Evolutionary conservation across 2,797 vertebrate species (phyloP), one percentile per base, ranked within the genome.

Genomic region (Enteromius argenteus): DNA sequence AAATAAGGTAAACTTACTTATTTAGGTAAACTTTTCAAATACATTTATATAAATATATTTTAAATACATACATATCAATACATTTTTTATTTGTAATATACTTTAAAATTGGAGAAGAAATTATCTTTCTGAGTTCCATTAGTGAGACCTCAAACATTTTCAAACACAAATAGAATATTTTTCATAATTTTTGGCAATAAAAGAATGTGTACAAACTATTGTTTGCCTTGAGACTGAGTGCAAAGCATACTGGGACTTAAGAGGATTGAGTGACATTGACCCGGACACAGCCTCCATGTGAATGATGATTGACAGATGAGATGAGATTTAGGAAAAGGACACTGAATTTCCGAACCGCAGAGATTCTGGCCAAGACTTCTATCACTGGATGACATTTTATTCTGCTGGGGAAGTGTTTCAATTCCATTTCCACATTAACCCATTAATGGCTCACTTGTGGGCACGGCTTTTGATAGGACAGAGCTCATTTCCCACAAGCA

Each of bases 371-470:
- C 83, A 82, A 35, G 23, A 87, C 51, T 64, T 79, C 49, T 86
- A 85, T 84, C 74, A 74, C 46, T 60, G 68, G 77, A 39, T 86
- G 81, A 86, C 86, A 88, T 88, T 86, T 90, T 69, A 81, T 86
- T 88, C 79, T 76, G 51, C 46, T 46, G 56, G 77, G 72, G 27
- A 82, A 81, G 79, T 67, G 80, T 85, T 87, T 87, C 78, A 82
- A 86, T 87, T 84, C 81, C 75, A 84, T 86, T 80, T 71, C 66
- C 75, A 86, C 86, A 83, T 86, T 83, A 85, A 89, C 86, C 84
- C 79, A 42, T 73, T 56, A 78, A 67, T 75, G 81, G 44, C 60
- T 82, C 64, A 58, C 60, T 44, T 49, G 53, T 19, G 44, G 68
- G 11, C n/a, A 35, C 44, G 9, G 21, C 69, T 23, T 73, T 73